Evolutionary conservation across 2,113 vertebrate species (phyloP), one percentile per base, ranked within the genome.

Genomic region (Brevimyrus niger): DNA sequence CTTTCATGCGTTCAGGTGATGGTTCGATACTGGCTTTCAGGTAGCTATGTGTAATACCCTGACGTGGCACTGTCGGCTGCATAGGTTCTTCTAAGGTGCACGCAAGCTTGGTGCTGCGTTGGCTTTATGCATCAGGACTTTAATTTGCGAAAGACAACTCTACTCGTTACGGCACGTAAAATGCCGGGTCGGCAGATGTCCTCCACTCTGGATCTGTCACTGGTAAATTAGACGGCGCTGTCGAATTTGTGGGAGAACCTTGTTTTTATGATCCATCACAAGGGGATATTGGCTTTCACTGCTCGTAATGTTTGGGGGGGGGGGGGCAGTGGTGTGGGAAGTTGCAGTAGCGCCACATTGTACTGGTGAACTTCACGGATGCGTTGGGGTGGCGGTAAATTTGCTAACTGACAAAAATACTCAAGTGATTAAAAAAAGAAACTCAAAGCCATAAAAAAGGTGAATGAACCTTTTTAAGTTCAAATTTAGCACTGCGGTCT

Each of bases 331-430:
- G 50, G 58, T 61, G 58, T 17, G 15, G 19, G 1, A 58, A 23
- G 53, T 23, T 23, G 53, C 42, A 38, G 35, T 48, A 80, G 85
- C 65, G n/a, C 46, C 46, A 80, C 61, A 69, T 69, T 31, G n/a
- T 4, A 31, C 61, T 13, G 61, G 55, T 55, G 61, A 89, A 76
- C 65, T 88, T 76, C n/a, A n/a, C n/a, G 47, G 9, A 38, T 53
- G 15, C 4, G 46, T 73, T 86, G 11, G n/a, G 23, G 44, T 61
- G 51, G 17, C 53, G 44, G 47, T 90, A 90, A 89, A 93, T 89
- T 86, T 31, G 88, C 35, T 44, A 50, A 85, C 9, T 48, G 21
- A 84, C 82, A 84, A 84, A 84, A 84, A 84, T 7, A 19, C 48
- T 86, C 48, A 51, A 51, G n/a, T n/a, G 47, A 19, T 13, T n/a